Evolutionary conservation across 2,888 invertebrate species (phyloP), one percentile per base, ranked within the genome.

Genomic region (Melanophora roralis): DNA sequence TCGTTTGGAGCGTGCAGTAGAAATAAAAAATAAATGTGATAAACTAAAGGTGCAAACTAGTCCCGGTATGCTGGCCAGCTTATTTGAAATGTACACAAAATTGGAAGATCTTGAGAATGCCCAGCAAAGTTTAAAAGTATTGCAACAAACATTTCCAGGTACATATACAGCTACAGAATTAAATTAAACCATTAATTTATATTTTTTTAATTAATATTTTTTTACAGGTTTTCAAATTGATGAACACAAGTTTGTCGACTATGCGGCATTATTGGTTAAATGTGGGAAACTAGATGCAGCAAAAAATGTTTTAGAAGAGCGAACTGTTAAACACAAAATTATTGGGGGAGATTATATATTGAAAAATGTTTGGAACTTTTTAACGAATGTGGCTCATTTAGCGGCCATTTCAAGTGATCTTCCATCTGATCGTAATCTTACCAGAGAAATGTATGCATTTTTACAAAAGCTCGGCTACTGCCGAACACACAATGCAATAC

Each of bases 211-310:
- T n/a, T n/a, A n/a, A n/a, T n/a, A n/a, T n/a, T 67, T 71, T 75
- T 45, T 78, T 73, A 1, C 27, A 89, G 89, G 91, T 74, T 94
- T 94, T 85, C 87, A 86, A 0, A 83, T 94, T 14, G 94, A 95
- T 85, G 92, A 92, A 82, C 92, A 91, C 85, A 95, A 95, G 87
- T 87, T 94, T 1, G 89, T 95, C 1, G 93, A 93, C 84, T 93
- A 92, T 74, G 93, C 93, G 0, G 91, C 92, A 0, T 88, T 93
- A 5, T 90, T 94, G 86, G 91, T 93, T 4, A 90, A 91, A 47
- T 88, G 91, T 1, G 82, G 84, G 0, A 85, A 87, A 32, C 36
- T 89, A 7, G 86, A 87, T 2, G 82, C 84, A 0, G 89, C 87
- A 11, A 87, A 87, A 71, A 67, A 85, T 36, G 83, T 94, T 78